Evolutionary conservation across 2,888 invertebrate genomes (phyloP), one percentile per base, ranked within the genome.

Genomic region (Drosophila stalkeri): DNA sequence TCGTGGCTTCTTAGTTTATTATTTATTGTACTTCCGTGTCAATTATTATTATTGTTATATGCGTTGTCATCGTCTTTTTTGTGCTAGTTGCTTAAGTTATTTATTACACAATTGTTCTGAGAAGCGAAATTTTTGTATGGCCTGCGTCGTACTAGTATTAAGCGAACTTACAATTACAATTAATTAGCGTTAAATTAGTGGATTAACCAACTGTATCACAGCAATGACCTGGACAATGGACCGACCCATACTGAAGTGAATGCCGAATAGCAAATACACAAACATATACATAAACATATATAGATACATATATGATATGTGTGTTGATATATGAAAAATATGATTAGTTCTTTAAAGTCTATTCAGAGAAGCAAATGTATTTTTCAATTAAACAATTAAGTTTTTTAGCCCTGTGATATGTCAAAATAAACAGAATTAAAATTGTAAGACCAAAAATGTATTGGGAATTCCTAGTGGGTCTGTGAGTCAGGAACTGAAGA

Each of bases 331-430:
- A 44, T 44, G 55, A 63, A 57, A 39, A 44, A 47, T 67, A 64
- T 64, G 41, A 65, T 35, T 51, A 51, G 33, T 51, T 51, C 51
- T 51, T 33, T 18, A 51, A 51, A 55, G 64, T 49, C 39, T 43
- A 67, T 75, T 65, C 71, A 74, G 82, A 80, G 63, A 73, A 66
- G 68, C 62, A 49, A 75, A 67, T 87, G 86, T 88, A 90, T 73
- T 82, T 80, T 81, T 81, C 76, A 80, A 78, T 82, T 76, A 82
- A 85, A 57, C 65, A 80, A 77, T 76, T 87, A 90, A 87, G 86
- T 81, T 81, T 87, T 89, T 91, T 91, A 91, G 91, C 91, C 91
- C 91, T 91, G 91, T 91, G 91, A 91, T 91, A 91, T 91, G 91
- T 91, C 89, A 85, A 90, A 90, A 90, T 86, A 86, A 79, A 85